Evolutionary conservation across 2,888 invertebrate species (phyloP).

Genomic region (Synanthedon tipuliformis): DNA sequence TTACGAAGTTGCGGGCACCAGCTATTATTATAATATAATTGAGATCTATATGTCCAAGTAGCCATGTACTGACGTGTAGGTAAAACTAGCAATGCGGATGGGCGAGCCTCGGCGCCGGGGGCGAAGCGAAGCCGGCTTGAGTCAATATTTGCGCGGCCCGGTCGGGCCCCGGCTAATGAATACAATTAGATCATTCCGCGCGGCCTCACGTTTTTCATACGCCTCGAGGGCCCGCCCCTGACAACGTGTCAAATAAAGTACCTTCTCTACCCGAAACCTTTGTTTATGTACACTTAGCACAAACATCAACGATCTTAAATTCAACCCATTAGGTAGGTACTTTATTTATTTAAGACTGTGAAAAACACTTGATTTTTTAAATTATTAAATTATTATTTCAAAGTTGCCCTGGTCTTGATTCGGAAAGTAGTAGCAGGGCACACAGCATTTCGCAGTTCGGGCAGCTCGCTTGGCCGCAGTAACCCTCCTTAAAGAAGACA

Average conservation of each 20-base stretch:
- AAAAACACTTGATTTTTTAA: no score
- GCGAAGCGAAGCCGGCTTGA: slow-evolving; percentile 33
- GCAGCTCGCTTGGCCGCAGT: no score
- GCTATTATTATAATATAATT: no score
- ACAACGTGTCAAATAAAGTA: slow-evolving; percentile 50
- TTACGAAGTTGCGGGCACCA: no score
- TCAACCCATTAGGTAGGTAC: no score
- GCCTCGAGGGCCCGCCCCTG: slow-evolving; percentile 44
- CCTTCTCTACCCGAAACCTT: slow-evolving; percentile 22
- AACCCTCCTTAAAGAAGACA: slow-evolving; percentile 6
- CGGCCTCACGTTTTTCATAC: slow-evolving; percentile 67
- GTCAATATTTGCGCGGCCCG: slow-evolving; percentile 66
- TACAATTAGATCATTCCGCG: slow-evolving; percentile 71
- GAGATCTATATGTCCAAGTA: neutral
- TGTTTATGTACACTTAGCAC: slow-evolving; percentile 33
- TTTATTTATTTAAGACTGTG: no score
- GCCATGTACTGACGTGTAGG: neutral
- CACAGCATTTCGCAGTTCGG: no score
- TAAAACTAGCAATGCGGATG: neutral
- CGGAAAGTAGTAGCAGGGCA: no score
- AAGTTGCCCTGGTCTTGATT: neutral
- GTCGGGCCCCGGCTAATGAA: slow-evolving; percentile 67
- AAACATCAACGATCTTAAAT: slow-evolving; percentile 21
- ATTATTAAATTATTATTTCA: neutral
- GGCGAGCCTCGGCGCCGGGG: slow-evolving; percentile 16